A percentile compares a stretch with the other conserved stretches of the same genome.
Conservation (phyloP, 2,113 vertebrate genomes). For the Plotosus lineatus region DNA sequence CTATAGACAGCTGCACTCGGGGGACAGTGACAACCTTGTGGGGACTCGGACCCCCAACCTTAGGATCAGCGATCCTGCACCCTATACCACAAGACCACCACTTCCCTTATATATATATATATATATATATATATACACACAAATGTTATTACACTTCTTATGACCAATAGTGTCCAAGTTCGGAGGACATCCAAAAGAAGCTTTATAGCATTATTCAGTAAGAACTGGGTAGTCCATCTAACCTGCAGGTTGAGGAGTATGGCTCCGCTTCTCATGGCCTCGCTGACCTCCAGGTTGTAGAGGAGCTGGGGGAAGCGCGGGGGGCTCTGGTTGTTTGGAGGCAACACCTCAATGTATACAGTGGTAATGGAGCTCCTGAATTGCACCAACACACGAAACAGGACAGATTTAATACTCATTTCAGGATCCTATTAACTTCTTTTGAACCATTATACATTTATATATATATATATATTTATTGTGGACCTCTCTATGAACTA, state of each 20-base stretch:
- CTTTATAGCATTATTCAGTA: neutral
- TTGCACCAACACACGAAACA: neutral
- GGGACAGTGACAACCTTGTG: too few species aligned
- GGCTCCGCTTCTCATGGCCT: constrained; percentile 91
- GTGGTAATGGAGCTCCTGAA: constrained; percentile 93
- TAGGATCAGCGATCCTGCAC: too few species aligned
- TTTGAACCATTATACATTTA: neutral
- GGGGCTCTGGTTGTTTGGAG: constrained; percentile 97
- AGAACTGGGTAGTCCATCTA: constrained; percentile 16
- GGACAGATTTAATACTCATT: neutral
- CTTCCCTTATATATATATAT: too few species aligned
- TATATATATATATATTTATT: neutral
- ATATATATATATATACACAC: too few species aligned
- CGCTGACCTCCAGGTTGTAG: constrained; percentile 93
- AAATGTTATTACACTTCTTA: too few species aligned
- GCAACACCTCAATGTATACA: constrained; percentile 94
- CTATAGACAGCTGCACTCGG: too few species aligned
- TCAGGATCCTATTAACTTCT: neutral
- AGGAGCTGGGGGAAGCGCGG: constrained; percentile 86
- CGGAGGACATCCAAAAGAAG: neutral
- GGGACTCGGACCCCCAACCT: too few species aligned
- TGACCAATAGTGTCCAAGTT: neutral
- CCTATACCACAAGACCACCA: too few species aligned
- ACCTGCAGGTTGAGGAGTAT: constrained; percentile 92
- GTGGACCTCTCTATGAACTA: neutral